A percentile compares a stretch with the other conserved stretches of the same genome.
Evolutionary conservation across 2,888 invertebrate genomes (phyloP).

Genomic region (Sipha maydis): DNA sequence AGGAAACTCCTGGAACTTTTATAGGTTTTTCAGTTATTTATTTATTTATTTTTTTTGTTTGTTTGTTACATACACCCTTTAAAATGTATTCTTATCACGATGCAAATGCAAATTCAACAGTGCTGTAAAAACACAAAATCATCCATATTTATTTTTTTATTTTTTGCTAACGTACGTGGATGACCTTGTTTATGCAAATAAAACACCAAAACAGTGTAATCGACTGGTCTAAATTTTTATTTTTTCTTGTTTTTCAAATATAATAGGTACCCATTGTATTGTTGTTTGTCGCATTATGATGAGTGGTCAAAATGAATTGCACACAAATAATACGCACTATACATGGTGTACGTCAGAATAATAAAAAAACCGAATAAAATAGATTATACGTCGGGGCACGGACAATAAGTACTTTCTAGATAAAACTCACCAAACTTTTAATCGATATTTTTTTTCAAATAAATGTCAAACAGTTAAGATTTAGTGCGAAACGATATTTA

Average conservation of each 20-base stretch:
- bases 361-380: not conserved
- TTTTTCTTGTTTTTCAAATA: not conserved
- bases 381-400: not conserved
- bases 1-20: not conserved
- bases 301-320: not conserved
- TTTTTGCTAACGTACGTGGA: not conserved
- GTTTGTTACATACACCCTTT: not conserved
- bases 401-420: not conserved
- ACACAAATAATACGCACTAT: not conserved
- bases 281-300: not conserved
- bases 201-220: not conserved
- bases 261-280: not conserved
- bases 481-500: constrained; percentile 26
- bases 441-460: constrained; percentile 29
- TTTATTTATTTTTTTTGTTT: not conserved
- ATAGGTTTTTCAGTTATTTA: not conserved
- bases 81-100: not conserved
- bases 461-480: constrained; percentile 3
- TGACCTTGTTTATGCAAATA: not conserved
- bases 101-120: not conserved
- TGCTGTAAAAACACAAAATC: not conserved
- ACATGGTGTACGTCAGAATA: not conserved
- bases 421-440: not conserved
- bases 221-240: not conserved
- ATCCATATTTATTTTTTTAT: not conserved